Evolutionary conservation across 2,888 invertebrate genomes (phyloP), one percentile per base, ranked within the genome.

Genomic region (Synergus umbraculus): DNA sequence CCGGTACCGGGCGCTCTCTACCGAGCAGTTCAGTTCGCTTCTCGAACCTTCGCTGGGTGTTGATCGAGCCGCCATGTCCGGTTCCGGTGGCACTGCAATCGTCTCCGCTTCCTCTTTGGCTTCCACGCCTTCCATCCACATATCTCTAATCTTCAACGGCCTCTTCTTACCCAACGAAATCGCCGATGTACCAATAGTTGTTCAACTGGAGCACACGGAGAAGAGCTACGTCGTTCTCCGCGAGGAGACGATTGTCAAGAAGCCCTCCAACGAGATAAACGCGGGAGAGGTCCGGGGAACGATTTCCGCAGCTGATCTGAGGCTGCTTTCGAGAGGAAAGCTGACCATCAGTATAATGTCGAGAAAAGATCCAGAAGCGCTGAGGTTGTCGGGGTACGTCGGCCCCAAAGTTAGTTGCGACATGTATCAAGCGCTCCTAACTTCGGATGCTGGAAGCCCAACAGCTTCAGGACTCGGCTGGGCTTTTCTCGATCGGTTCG

Each of bases 101-200:
- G 96, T 98, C 0, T 96, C 97, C 0, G 96, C 96, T 0, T 13
- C 73, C 8, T 96, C 95, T 0, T 96, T 96, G 13, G 95, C 96
- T 0, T 95, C 96, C 1, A 95, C 96, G 0, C 97, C 97, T 0
- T 96, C 96, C 54, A 94, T 97, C 80, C 96, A 97, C 90, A 91
- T 97, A 60, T 96, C 96, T 0, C 92, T 97, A 4, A 94, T 97
- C 0, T 97, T 97, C 90, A 97, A 97, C 87, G 97, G 97, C 12
- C 93, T 97, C 3, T 97, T 97, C 85, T 93, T 94, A 0, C 93
- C 94, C 0, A 93, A 94, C 67, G 95, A 96, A 78, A 93, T 94
- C 0, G 91, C 93, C 44, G 95, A 97, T 86, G 95, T 96, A 3
- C 94, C 96, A 0, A 93, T 97, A 10, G 94, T 95, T 85, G 94